phyloP scores from a whole-genome alignment of 2,113 vertebrate species.

The Pagrus major region DNA sequence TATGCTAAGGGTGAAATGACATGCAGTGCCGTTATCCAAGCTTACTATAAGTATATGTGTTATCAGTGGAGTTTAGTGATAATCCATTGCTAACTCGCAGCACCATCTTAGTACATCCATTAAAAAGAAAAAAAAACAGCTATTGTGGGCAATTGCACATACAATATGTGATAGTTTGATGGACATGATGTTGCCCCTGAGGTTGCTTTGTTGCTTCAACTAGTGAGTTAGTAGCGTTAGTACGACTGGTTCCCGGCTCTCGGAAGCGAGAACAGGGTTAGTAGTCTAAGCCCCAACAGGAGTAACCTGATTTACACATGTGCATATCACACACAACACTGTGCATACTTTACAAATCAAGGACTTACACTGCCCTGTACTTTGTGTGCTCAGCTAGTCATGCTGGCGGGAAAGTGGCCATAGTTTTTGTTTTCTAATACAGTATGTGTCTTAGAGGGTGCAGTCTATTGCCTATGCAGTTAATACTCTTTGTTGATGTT shows the following conservation, averaged over 20 bases:
- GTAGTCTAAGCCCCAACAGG: conserved; percentile 65
- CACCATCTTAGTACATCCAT: conserved; percentile 72
- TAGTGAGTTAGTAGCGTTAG: conserved; percentile 54
- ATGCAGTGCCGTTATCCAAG: conserved; percentile 80
- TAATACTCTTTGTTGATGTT: conserved; percentile 47
- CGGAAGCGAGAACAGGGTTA: conserved; percentile 33
- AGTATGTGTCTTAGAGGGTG: conserved; percentile 67
- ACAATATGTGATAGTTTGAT: conserved; percentile 62
- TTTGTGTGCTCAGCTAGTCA: conserved; percentile 64
- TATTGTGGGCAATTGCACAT: conserved; percentile 63
- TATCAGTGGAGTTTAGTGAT: conserved; percentile 71
- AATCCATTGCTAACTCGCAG: conserved; percentile 63
- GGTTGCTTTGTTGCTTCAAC: conserved; percentile 78
- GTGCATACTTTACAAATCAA: conserved; percentile 70
- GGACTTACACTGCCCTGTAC: conserved; percentile 59
- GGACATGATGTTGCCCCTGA: conserved; percentile 78
- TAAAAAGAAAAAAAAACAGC: conserved; percentile 54
- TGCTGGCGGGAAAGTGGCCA: conserved; percentile 60
- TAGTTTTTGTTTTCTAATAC: conserved; percentile 44
- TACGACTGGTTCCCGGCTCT: conserved; percentile 27
- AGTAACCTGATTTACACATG: conserved; percentile 75
- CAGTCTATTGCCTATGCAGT: conserved; percentile 54
- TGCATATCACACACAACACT: conserved; percentile 74
- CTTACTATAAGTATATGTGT: conserved; percentile 68
- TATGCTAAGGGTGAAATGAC: conserved; percentile 79